Evolutionary conservation across 1,140 invertebrate species (phyloP), one percentile per base, ranked within the genome.

Genomic region (Procambarus clarkii): DNA sequence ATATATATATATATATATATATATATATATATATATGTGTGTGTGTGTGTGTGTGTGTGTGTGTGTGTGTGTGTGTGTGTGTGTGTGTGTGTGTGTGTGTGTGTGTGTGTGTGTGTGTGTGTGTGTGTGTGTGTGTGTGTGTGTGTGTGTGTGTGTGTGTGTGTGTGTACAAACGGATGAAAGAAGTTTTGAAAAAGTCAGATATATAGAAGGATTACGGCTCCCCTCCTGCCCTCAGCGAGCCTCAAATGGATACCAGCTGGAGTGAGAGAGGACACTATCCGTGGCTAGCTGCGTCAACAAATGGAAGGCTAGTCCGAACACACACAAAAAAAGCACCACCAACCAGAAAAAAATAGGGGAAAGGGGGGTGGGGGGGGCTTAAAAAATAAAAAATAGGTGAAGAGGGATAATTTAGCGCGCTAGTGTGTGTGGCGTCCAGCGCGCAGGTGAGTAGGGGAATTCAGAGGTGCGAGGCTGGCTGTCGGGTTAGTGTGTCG

Each of bases 1-100:
- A 74, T 74, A 74, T 74, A 74, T 74, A 74, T 74, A 74, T 74
- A 74, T 74, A 74, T 74, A 74, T 74, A 74, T 18, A 74, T 74
- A 74, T 74, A 74, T 74, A 74, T 74, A 74, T 74, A 74, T 74
- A 3, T 74, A 18, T 74, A 3, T 18, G 5, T 18, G 18, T 18
- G 5, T 74, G 18, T 74, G 5, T 74, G n/a, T 69, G n/a, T 69
- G n/a, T 69, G n/a, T 69, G n/a, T 18, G 34, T 74, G 34, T 74
- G 34, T 74, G 34, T 74, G 34, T 74, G 34, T 74, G 5, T 74
- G 34, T 74, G 34, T 74, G 34, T 74, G 34, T 74, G 34, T 74
- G 34, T 74, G 5, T 54, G 50, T 74, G 34, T 74, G 34, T 18
- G 5, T 74, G 34, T 74, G 34, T 74, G 34, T 74, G 34, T 54